Percentiles rank a stretch among this genome's conserved stretches.
Conservation (phyloP, 1,140 invertebrate species). For the Cyclina sinensis region DNA sequence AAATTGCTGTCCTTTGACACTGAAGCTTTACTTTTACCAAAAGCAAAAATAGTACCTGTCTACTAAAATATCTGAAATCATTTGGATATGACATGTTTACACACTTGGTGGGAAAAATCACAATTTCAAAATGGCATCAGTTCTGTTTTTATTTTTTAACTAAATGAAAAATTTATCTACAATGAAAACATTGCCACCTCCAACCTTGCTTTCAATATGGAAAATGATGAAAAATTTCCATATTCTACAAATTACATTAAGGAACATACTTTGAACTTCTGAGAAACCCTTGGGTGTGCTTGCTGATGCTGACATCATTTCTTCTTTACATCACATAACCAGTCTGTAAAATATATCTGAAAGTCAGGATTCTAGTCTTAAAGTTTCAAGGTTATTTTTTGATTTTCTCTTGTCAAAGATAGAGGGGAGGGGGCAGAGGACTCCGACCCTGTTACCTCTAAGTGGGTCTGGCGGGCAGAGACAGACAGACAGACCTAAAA, state of each 20-base stretch:
- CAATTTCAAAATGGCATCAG: not conserved
- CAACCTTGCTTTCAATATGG: too few species aligned
- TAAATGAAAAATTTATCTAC: not conserved
- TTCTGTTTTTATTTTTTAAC: not conserved
- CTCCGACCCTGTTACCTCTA: too few species aligned
- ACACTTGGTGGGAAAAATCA: not conserved
- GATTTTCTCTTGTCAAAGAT: not conserved
- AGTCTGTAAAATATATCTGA: not conserved
- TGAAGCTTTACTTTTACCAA: not conserved
- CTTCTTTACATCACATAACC: not conserved
- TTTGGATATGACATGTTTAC: too few species aligned
- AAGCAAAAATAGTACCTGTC: too few species aligned
- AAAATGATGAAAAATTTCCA: not conserved
- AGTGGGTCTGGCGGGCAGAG: not conserved
- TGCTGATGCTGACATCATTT: constrained; percentile 4
- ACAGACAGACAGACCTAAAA: not conserved
- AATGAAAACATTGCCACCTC: not conserved
- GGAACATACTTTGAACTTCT: constrained; percentile 90
- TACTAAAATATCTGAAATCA: too few species aligned
- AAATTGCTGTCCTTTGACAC: not conserved
- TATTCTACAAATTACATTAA: not conserved
- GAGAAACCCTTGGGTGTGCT: constrained; percentile 91
- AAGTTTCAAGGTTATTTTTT: not conserved
- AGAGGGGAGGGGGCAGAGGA: too few species aligned
- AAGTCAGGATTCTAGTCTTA: not conserved